Base-by-base conservation (phyloP, 1,140 invertebrate genomes). In the Neodiprion lecontei region DNA sequence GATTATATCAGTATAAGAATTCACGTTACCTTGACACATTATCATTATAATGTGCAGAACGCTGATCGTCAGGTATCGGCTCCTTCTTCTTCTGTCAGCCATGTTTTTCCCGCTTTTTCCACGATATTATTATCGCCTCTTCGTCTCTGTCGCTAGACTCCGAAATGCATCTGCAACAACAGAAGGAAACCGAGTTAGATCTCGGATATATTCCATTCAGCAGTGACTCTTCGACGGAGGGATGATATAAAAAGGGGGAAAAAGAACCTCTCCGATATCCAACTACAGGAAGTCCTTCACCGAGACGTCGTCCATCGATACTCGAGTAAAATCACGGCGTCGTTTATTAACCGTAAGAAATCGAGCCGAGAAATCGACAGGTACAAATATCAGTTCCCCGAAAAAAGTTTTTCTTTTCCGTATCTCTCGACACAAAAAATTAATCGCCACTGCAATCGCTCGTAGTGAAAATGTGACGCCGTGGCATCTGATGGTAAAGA, bases 11-110 rank as follows among this genome's bases (percentile, higher is more conserved):
- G 28, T 40, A 40, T 40, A 40, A 40, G 28, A 40, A 40, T 40
- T 40, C 2, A 40, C 5, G 2, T 40, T 81, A 88, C 87, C 87
- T 84, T 88, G 87, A 77, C 87, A 87, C 84, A 88, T 87, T 79
- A 88, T 81, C 47, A 86, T 88, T 74, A 88, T 84, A 67, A 88
- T 86, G 75, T 88, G 86, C n/a, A 88, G 76, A 74, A 88, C 82
- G 48, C 86, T 87, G 77, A 88, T 83, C 69, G 86, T 87, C 67
- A 88, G 76, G 69, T 85, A 88, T 75, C 84, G 84, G 78, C 81
- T 87, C 74, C 83, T 83, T 75, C 83, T 81, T 47, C 83, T 82
- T 74, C 82, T 78, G 50, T 87, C 82, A 66, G 83, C 83, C 87
- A 88, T 88, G 69, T 80, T 79, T 71, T 69, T 69, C n/a, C 67